Evolutionary conservation across 2,797 vertebrate species (phyloP), one percentile per base, ranked within the genome.

Genomic region (Myotis planiceps): DNA sequence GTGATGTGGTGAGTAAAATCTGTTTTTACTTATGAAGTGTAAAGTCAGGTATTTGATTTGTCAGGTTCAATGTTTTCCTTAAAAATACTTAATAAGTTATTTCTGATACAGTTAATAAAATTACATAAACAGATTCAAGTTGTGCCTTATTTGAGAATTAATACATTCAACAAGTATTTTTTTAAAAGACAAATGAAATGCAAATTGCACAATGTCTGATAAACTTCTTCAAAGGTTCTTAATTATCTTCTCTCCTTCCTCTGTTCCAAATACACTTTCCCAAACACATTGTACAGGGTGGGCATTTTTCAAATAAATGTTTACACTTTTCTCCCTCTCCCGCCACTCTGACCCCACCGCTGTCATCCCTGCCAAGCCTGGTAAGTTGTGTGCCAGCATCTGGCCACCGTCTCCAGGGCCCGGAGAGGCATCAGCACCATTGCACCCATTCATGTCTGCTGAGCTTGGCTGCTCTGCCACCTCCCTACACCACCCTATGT

Each of bases 1-100:
- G 6, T 1, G 21, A 51, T 34, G 81, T 47, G 18, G 21, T 51
- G 32, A 85, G 60, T 34, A 88, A 87, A 85, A n/a, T 34, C 51
- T 88, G 18, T 37, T 92, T 91, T 86, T 51, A 23, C 25, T 94
- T 74, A 82, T 42, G 78, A 93, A 87, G 74, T 34, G 53, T 16
- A 74, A 85, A 91, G 45, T 69, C 74, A 79, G 58, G 74, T 9
- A 79, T 45, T 85, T 79, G 34, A 74, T 29, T 94, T 74, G 49
- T 68, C 83, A 82, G 32, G 18, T 19, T 90, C 66, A 55, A 82
- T 68, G 68, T 53, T 89, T 85, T 58, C 74, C 51, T 92, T 94
- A 75, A 91, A 88, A 96, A 63, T 16, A 51, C 3, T 88, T 81
- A 89, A 76, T 63, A 65, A 45, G 63, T 53, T 63, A 19, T 37